Conservation (phyloP, 2,797 vertebrate species). For the Phoeniculus purpureus region DNA sequence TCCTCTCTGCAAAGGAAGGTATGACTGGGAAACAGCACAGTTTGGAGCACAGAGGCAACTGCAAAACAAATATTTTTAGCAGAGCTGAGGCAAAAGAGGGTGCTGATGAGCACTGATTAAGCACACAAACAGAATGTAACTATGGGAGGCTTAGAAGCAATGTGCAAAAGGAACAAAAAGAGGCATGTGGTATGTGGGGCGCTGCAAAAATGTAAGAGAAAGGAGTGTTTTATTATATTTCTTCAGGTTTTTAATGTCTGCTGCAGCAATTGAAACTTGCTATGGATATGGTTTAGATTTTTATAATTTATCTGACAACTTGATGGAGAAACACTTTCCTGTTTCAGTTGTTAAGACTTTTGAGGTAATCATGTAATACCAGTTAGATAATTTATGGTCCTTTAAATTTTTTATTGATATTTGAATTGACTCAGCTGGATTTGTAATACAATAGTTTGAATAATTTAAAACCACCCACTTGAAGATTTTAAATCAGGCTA, state of each 20-base stretch:
- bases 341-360: conserved; percentile 14
- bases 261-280: conserved; percentile 41
- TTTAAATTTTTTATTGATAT: conserved; percentile 40
- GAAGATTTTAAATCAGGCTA: conserved; percentile 23
- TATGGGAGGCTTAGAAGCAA: conserved; percentile 35
- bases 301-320: conserved; percentile 13
- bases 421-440: conserved; percentile 15
- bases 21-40: neutral
- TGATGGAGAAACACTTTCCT: neutral
- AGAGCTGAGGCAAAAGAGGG: neutral
- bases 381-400: conserved; percentile 14
- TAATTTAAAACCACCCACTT: conserved; percentile 16
- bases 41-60: conserved; percentile 44
- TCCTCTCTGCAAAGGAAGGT: conserved; percentile 38
- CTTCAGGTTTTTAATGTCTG: conserved; percentile 21
- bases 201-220: conserved; percentile 1
- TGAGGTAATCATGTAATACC: conserved; percentile 11
- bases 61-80: conserved; percentile 56
- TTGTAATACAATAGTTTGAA: conserved; percentile 31
- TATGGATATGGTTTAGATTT: neutral
- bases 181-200: neutral
- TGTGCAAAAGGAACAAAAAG: conserved; percentile 16
- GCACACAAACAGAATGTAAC: conserved; percentile 6
- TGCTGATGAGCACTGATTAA: conserved; percentile 60
- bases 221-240: conserved; percentile 7